phyloP scores from a whole-genome alignment of 53 echinoderm and acorn worm species.

The Paracentrotus lividus region DNA sequence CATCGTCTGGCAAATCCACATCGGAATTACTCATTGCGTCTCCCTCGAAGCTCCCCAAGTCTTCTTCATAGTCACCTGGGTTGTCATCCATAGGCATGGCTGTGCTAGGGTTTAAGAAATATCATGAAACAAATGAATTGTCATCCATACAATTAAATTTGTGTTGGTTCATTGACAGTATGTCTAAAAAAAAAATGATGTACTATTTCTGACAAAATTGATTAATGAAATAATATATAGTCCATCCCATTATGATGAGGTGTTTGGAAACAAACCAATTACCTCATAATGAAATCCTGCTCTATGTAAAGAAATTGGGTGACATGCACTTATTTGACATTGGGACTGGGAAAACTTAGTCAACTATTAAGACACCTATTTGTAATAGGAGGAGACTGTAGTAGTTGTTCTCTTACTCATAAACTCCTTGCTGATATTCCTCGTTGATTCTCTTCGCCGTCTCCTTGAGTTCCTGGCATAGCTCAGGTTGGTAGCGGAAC shows the following conservation, averaged over 20 bases:
- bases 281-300: no score
- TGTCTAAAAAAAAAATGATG: not conserved
- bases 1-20: slow-evolving; percentile 25
- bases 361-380: no score
- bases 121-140: not conserved
- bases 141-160: no score
- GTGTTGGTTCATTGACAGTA: not conserved
- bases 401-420: slow-evolving; percentile 49
- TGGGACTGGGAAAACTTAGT: no score
- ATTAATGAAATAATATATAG: not conserved
- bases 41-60: slow-evolving; percentile 1
- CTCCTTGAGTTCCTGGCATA: slow-evolving; percentile 71
- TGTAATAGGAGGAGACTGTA: no score
- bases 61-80: slow-evolving; percentile 40
- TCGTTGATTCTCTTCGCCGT: slow-evolving; percentile 53
- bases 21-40: slow-evolving; percentile 10
- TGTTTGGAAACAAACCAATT: not conserved
- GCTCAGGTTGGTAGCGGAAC: slow-evolving; percentile 68
- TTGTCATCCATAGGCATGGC: slow-evolving; percentile 13
- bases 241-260: not conserved
- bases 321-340: no score
- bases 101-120: not conserved
- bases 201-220: no score
- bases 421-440: slow-evolving; percentile 47
- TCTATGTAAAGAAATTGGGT: no score